These are phyloP conservation scores for Leptoteleia sp. DNA, from an alignment of 1,140 invertebrate species.

Conservation along the genomic window DNA sequence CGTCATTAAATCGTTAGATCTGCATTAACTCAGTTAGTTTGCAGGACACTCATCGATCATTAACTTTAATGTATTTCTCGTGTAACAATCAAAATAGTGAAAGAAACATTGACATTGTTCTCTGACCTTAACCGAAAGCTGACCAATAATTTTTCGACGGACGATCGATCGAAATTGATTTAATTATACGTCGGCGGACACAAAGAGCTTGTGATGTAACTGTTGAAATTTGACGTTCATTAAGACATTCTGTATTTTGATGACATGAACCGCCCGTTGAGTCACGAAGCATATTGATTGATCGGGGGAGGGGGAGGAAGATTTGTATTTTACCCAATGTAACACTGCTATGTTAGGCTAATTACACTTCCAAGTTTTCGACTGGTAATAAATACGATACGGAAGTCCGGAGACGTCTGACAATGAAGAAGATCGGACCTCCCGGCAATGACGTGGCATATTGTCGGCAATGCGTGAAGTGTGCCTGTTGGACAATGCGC, in stretches of 20 bases:
- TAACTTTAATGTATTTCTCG: constrained; percentile 63
- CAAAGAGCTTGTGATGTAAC: constrained; percentile 26
- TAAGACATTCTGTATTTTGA: constrained; percentile 44
- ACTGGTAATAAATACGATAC: constrained; percentile 27
- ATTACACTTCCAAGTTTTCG: constrained; percentile 39
- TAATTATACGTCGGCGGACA: constrained; percentile 30
- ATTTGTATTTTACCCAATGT: constrained; percentile 16
- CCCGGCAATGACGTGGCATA: constrained; percentile 11
- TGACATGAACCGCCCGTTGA: constrained; percentile 37
- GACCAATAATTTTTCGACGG: constrained; percentile 28
- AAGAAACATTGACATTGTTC: constrained; percentile 32
- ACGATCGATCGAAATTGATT: constrained; percentile 50
- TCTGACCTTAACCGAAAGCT: constrained; percentile 22
- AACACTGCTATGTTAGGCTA: background rate
- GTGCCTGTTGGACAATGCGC: constrained; percentile 65
- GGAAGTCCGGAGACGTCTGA: constrained; percentile 28
- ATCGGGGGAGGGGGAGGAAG: too few relatives aligned
- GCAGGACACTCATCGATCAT: constrained; percentile 74
- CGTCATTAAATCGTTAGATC: constrained; percentile 78
- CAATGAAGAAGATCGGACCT: constrained; percentile 62
- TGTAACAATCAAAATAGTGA: constrained; percentile 51
- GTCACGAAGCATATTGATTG: constrained; percentile 28
- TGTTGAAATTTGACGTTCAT: constrained; percentile 24
- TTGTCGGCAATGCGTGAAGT: too few relatives aligned
- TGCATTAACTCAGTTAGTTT: constrained; percentile 74